Base-by-base conservation (phyloP, 2,113 vertebrate genomes). In the Cnemophilus loriae region DNA sequence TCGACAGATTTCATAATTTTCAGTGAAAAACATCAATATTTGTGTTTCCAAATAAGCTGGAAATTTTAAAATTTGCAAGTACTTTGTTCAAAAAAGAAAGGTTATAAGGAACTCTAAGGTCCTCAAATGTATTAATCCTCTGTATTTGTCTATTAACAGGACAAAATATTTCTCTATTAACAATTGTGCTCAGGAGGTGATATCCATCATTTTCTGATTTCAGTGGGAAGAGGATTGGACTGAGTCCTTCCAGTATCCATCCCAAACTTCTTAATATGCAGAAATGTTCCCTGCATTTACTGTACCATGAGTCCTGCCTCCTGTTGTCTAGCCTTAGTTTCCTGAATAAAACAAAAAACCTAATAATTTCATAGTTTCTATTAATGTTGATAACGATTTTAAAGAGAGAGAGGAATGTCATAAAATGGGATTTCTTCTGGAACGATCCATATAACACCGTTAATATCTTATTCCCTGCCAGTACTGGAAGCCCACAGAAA, bases 361-460 rank as follows among this genome's bases (percentile, higher is more conserved):
- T 6, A 44, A 12, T 7, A 37, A 3, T 10, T 24, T 33, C 55
- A 16, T 4, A 46, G 75, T 46, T 74, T 89, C 52, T 71, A 5
- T 18, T n/a, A 59, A 46, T 30, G 16, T 49, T 59, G 4, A 47
- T 33, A 42, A 4, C 13, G 1, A 15, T 82, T 84, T 33, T 59
- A 46, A 84, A 67, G 24, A 47, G 5, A 3, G 6, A 53, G 19
- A 70, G n/a, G n/a, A 81, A 11, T 22, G 7, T 22, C 44, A 52
- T 19, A 42, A 56, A 35, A 61, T 20, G 3, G 1, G 3, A 63
- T 55, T 73, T 35, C 3, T 75, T 70, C 39, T 50, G 28, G 20
- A 70, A 65, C 0, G 1, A 8, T 52, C 9, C 37, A 4, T 64
- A 16, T 69, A 23, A 69, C 5, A 20, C 3, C 4, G 0, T 20